phyloP scores from a whole-genome alignment of 2,797 vertebrate genomes.

The Morus bassanus region DNA sequence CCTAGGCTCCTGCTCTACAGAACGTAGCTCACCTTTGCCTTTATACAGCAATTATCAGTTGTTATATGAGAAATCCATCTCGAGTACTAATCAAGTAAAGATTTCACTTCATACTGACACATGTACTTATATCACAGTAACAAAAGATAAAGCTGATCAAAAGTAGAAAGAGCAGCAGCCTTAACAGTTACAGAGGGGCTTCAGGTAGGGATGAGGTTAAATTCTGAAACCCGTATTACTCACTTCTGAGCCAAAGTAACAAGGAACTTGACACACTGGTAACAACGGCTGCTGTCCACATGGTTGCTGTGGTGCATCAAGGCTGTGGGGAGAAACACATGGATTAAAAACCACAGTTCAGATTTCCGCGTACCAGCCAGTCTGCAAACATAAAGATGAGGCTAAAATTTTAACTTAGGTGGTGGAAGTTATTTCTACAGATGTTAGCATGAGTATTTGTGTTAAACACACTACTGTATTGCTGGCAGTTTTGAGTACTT shows the following conservation, averaged over 20 bases:
- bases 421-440: background rate
- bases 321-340: conserved; percentile 74
- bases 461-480: background rate
- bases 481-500: background rate
- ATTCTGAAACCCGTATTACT: conserved; percentile 62
- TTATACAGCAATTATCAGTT: background rate
- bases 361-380: background rate
- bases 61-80: background rate
- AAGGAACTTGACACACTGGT: conserved; percentile 98
- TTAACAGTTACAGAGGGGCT: background rate
- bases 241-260: conserved; percentile 98
- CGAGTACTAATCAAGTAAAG: background rate
- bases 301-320: conserved; percentile 99
- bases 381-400: background rate
- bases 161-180: background rate
- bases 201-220: background rate
- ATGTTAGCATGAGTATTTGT: background rate
- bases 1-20: background rate
- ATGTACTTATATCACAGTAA: background rate
- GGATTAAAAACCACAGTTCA: background rate
- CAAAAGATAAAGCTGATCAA: background rate
- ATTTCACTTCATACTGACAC: background rate
- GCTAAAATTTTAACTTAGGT: background rate
- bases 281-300: conserved; percentile 97
- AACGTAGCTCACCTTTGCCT: background rate